phyloP scores from a whole-genome alignment of 1,140 invertebrate species.

The Orchestia grillus region DNA sequence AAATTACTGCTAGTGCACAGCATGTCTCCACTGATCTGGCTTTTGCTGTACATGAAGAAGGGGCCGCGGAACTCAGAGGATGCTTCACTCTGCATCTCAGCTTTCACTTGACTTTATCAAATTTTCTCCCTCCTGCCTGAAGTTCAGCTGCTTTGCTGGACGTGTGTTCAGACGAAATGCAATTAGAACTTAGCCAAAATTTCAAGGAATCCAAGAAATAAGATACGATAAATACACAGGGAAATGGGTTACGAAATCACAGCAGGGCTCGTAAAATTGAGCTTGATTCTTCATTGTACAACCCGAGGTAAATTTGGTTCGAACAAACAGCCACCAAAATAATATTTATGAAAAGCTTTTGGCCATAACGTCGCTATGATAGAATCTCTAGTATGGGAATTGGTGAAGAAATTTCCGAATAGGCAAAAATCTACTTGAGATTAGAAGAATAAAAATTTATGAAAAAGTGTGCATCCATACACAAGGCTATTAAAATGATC shows the following conservation, averaged over 20 bases:
- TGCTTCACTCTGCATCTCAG: neutral
- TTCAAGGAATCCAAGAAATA: neutral
- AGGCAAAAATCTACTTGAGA: too few relatives aligned
- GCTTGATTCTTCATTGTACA: neutral
- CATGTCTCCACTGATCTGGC: neutral
- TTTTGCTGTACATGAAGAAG: neutral
- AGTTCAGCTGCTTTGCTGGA: neutral
- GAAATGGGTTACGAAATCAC: neutral
- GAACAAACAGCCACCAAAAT: too few relatives aligned
- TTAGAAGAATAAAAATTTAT: too few relatives aligned
- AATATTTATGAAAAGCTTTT: too few relatives aligned
- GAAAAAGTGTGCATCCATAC: too few relatives aligned
- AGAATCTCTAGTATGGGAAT: too few relatives aligned
- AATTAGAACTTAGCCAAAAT: neutral
- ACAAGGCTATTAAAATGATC: too few relatives aligned
- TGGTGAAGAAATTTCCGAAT: too few relatives aligned
- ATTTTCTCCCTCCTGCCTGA: neutral
- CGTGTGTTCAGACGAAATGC: neutral
- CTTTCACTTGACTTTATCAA: constrained; percentile 1
- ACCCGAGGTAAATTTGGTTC: neutral
- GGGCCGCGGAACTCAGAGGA: neutral
- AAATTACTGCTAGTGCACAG: neutral
- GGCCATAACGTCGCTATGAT: too few relatives aligned
- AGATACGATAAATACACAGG: neutral
- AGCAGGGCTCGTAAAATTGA: neutral